A percentile compares a stretch with the other conserved stretches of the same genome.
phyloP scores from a whole-genome alignment of 2,888 invertebrate genomes.

The Trileptium ribeirensis region DNA sequence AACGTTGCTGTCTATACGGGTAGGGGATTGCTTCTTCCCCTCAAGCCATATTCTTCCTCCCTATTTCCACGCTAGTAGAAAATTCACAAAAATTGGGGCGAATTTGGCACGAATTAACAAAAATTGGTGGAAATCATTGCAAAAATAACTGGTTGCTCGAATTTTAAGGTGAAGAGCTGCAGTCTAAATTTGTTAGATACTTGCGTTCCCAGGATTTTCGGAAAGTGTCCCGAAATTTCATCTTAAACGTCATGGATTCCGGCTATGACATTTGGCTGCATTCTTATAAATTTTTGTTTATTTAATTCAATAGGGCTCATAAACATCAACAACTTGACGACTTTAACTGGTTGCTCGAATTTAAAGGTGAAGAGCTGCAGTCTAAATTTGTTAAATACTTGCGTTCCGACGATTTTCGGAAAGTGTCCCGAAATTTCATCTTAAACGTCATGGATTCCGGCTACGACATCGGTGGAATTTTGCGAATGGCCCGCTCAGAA shows the following conservation, averaged over 20 bases:
- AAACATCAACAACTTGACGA: not conserved
- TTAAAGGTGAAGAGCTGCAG: not conserved
- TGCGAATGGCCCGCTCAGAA: not conserved
- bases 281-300: no score
- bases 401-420: not conserved
- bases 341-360: not conserved
- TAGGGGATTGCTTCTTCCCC: no score
- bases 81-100: no score
- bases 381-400: not conserved
- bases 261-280: not conserved
- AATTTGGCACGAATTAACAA: no score
- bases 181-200: not conserved
- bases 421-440: not conserved
- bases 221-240: not conserved
- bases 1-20: no score
- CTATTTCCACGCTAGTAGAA: no score
- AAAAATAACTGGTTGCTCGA: not conserved
- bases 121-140: no score
- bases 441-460: not conserved
- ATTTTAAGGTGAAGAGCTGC: not conserved
- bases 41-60: no score
- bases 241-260: not conserved
- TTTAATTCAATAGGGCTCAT: not conserved
- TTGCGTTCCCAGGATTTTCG: not conserved
- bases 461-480: not conserved